These are phyloP conservation scores for Hoplodrina ambigua DNA, from an alignment of 2,888 invertebrate species.

Conservation along the genomic window DNA sequence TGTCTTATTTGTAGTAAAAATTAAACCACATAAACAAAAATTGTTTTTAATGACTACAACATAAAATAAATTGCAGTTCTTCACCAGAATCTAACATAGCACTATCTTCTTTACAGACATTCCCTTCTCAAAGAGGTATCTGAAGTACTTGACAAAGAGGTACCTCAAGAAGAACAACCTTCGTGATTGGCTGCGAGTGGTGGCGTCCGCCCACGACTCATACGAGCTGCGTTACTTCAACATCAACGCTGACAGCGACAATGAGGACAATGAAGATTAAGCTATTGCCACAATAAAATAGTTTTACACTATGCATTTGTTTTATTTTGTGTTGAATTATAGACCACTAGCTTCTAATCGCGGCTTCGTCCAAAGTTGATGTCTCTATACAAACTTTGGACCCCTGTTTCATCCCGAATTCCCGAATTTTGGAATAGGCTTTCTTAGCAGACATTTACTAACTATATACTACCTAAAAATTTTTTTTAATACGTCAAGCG, in stretches of 20 bases:
- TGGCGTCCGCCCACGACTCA: conserved; percentile 98
- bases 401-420: too few species aligned
- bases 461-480: too few species aligned
- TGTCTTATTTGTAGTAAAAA: not conserved
- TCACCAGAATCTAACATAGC: not conserved
- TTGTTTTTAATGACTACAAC: too few species aligned
- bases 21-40: too few species aligned
- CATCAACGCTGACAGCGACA: conserved; percentile 93
- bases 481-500: too few species aligned
- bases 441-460: too few species aligned
- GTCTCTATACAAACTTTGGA: too few species aligned
- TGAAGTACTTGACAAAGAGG: conserved; percentile 99
- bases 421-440: too few species aligned
- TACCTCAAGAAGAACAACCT: conserved; percentile 99
- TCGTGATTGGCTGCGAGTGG: conserved; percentile 99
- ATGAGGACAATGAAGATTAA: conserved; percentile 97
- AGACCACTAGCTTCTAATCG: too few species aligned
- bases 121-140: conserved; percentile 96
- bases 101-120: conserved; percentile 84
- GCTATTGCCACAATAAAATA: conserved; percentile 82
- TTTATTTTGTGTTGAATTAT: conserved; percentile 40
- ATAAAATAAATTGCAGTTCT: too few species aligned
- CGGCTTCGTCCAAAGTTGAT: too few species aligned
- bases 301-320: conserved; percentile 80
- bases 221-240: conserved; percentile 99